phyloP scores from a whole-genome alignment of 37 sponge, comb jelly and placozoan genomes.

The Ephydatia muelleri region DNA sequence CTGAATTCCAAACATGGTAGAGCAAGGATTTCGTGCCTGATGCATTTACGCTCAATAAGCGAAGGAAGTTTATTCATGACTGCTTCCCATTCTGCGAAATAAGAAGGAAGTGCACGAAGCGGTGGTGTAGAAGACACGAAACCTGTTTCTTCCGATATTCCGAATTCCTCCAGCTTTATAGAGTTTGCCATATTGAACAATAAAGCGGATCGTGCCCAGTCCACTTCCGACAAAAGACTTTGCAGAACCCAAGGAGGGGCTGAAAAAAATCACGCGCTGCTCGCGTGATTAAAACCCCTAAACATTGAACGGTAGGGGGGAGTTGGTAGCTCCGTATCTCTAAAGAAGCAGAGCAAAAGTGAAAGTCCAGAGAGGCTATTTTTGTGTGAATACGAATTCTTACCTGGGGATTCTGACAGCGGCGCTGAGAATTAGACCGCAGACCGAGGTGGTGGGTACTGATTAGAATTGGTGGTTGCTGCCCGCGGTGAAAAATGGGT shows the following conservation, averaged over 20 bases:
- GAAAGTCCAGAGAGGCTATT: neutral
- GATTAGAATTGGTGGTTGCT: neutral
- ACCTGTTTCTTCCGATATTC: conserved; percentile 62
- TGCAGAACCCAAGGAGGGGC: neutral
- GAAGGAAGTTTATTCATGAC: conserved; percentile 29
- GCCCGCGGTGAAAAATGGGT: neutral
- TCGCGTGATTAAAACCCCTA: neutral
- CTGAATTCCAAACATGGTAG: conserved; percentile 53
- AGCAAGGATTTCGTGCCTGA: conserved; percentile 33
- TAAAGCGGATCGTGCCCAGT: neutral
- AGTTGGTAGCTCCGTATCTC: neutral
- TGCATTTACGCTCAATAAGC: conserved; percentile 17
- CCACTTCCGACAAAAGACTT: neutral
- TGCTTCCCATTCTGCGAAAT: conserved; percentile 71
- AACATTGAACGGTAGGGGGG: neutral
- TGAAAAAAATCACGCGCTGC: neutral
- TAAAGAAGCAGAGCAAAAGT: neutral
- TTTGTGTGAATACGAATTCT: neutral
- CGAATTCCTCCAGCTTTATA: neutral
- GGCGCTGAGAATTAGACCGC: neutral
- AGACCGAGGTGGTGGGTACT: neutral
- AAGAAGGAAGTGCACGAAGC: conserved; percentile 32
- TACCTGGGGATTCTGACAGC: neutral
- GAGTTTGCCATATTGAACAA: neutral
- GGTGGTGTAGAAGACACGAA: conserved; percentile 66